Evolutionary conservation across 2,888 invertebrate species (phyloP), one percentile per base, ranked within the genome.

Genomic region (Cinara cedri): DNA sequence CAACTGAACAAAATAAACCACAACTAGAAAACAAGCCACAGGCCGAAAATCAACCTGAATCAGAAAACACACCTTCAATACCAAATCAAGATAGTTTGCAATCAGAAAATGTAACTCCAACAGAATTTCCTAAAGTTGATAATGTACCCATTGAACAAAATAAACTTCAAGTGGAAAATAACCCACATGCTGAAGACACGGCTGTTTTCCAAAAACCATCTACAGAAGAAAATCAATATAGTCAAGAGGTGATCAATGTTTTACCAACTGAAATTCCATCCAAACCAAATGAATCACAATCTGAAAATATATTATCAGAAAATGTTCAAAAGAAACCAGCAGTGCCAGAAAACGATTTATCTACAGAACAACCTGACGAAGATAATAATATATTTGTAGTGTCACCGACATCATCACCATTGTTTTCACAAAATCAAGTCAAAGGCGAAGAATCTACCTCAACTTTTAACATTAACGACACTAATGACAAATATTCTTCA

Each of bases 351-450:
- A 70, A 68, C 10, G 21, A 78, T 34, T n/a, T 14, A n/a, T 8
- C 78, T 2, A 78, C 68, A 13, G 78, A 70, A 70, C 78, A 78
- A 13, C 60, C 70, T 4, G 46, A n/a, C 9, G 60, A 68, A 4
- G 34, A 70, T 6, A 34, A 66, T 57, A 57, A 62, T 49, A 60
- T 78, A 68, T 68, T 68, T 62, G 24, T 78, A 3, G 42, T 78
- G 6, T 51, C 60, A 9, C 60, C 78, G 1, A 51, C 70, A 1
- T 60, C 70, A 13, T 60, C 78, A 1, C 68, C 78, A 0, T 19
- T 66, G 9, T 72, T 55, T 21, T 54, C 65, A 0, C n/a, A 70
- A 13, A 68, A 76, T 19, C 81, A 80, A 75, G n/a, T 78, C n/a
- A 80, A 70, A n/a, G 72, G 44, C 10, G 34, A 62, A 3, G 71